Evolutionary conservation across 2,888 invertebrate species (phyloP).

Genomic region (Nineta flava): DNA sequence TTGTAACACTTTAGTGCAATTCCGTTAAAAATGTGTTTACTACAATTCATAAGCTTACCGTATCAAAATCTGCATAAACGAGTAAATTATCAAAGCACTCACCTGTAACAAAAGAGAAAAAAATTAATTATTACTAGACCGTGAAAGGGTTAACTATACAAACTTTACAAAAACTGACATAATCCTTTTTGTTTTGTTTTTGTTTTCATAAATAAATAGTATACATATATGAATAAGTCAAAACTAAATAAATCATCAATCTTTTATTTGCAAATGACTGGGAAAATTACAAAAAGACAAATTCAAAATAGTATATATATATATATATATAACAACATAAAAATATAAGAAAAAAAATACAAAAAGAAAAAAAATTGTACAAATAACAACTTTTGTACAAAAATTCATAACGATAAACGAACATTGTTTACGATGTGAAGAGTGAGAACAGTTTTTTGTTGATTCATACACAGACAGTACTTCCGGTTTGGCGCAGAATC

Average conservation of each 20-base stretch:
- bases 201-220: no score
- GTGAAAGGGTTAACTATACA: no score
- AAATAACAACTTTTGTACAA: not conserved
- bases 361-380: not conserved
- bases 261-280: not conserved
- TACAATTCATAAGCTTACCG: no score
- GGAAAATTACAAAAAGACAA: not conserved
- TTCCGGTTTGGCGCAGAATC: constrained; percentile 4
- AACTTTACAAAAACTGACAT: no score
- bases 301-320: not conserved
- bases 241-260: not conserved
- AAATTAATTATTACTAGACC: no score
- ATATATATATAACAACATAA: not conserved
- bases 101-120: no score
- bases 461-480: constrained; percentile 5
- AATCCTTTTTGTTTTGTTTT: no score
- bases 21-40: no score
- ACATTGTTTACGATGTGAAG: constrained; percentile 8
- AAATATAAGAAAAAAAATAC: not conserved
- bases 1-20: no score
- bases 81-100: no score
- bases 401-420: constrained; percentile 4
- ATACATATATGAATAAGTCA: no score
- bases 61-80: no score
- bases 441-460: constrained; percentile 5